Evolutionary conservation across 2,888 invertebrate species (phyloP), one percentile per base, ranked within the genome.

Genomic region (Cinara cedri): DNA sequence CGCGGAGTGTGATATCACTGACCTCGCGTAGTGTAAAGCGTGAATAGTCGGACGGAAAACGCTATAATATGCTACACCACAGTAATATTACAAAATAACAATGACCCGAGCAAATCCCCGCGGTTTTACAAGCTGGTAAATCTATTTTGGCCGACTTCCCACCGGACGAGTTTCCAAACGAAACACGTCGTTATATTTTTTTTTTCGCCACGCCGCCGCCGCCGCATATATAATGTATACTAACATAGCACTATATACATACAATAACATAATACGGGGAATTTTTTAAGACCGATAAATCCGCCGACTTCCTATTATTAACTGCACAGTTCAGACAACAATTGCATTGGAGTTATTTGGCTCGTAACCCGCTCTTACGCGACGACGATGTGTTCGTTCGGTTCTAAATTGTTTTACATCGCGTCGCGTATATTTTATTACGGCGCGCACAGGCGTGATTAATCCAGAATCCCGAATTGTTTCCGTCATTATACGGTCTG

Each of bases 211-310:
- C 1, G 13, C 21, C 54, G 14, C 26, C 60, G 19, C 1, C 26
- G 34, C 49, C 26, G 60, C 46, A 62, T 34, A 19, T 74, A 24
- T 51, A 51, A 13, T 14, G 16, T 55, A 11, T 55, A n/a, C n/a
- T n/a, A n/a, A n/a, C n/a, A n/a, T n/a, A n/a, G n/a, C n/a, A n/a
- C n/a, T 21, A 19, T 6, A 6, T 34, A 34, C 3, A 34, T 34
- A 34, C n/a, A n/a, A n/a, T n/a, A n/a, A n/a, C n/a, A 34, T 34
- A 34, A n/a, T 6, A 21, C 1, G 21, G 26, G 74, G 54, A 46
- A 75, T 62, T 44, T 75, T 63, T 65, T 51, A 65, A 75, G 63
- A 75, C 74, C 74, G 44, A 75, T 65, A 75, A 54, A 75, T 65
- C 42, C 63, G 54, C 51, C 10, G 34, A 4, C 74, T 51, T 49